phyloP scores from a whole-genome alignment of 2,797 vertebrate species.

The Urosaurus nigricauda region DNA sequence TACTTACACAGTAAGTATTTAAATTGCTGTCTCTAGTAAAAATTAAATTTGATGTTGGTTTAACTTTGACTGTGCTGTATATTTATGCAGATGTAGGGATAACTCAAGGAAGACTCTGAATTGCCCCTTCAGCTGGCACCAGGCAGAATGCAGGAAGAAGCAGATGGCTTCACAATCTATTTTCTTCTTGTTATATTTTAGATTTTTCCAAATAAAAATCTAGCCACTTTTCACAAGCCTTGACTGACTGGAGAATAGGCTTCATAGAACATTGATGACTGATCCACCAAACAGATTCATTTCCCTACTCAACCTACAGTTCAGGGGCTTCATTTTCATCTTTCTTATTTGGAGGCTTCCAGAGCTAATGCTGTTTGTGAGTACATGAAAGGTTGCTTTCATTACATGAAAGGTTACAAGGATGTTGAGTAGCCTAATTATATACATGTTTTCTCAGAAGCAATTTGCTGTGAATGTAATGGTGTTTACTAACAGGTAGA shows the following conservation, averaged over 20 bases:
- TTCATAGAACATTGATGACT: neutral
- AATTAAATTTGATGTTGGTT: too few species aligned
- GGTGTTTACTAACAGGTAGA: neutral
- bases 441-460: neutral
- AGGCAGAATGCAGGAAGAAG: neutral
- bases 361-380: neutral
- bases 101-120: neutral
- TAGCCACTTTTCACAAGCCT: neutral
- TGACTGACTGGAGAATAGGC: neutral
- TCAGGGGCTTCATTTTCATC: neutral
- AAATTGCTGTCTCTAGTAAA: too few species aligned
- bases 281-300: neutral
- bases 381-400: neutral
- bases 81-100: neutral
- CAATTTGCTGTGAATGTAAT: neutral
- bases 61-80: too few species aligned
- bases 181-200: conserved; percentile 23
- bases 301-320: neutral
- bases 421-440: neutral
- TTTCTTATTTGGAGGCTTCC: neutral
- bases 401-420: neutral
- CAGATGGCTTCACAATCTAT: conserved; percentile 7
- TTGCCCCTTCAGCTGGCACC: neutral
- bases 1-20: too few species aligned
- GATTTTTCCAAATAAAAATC: neutral